Conservation (phyloP, 2,888 invertebrate species). For the Parelbella ahira region DNA sequence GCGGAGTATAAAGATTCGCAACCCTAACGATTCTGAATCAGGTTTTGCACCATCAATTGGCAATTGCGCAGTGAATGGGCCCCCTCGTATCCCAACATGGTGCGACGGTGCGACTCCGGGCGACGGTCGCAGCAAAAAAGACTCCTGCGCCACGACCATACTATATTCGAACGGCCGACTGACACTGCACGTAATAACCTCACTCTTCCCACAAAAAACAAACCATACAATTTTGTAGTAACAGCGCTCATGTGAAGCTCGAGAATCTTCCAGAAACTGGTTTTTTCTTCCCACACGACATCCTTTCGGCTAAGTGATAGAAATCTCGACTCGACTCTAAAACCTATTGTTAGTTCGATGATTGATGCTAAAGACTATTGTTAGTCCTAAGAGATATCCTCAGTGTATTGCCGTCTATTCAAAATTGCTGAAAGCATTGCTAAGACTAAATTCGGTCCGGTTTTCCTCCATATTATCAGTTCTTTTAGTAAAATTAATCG, state of each 20-base stretch:
- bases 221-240: constrained; percentile 31
- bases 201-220: constrained; percentile 21
- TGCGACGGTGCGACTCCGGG: constrained; percentile 41
- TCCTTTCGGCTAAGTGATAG: constrained; percentile 20
- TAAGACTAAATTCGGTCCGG: constrained; percentile 48
- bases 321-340: too few species aligned
- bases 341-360: too few species aligned
- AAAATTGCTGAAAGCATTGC: too few species aligned
- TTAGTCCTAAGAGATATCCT: too few species aligned
- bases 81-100: constrained; percentile 48
- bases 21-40: constrained; percentile 44
- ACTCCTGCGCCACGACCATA: constrained; percentile 16
- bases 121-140: constrained; percentile 34
- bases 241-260: constrained; percentile 28
- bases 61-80: constrained; percentile 64
- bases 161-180: constrained; percentile 9
- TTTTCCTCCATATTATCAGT: constrained; percentile 44
- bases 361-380: too few species aligned
- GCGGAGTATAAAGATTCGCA: constrained; percentile 26
- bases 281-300: constrained; percentile 29
- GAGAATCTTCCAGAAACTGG: constrained; percentile 32
- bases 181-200: constrained; percentile 13
- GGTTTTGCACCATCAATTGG: constrained; percentile 59
- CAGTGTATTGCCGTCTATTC: too few species aligned
- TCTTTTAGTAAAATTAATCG: constrained; percentile 37